A percentile compares a stretch with the other conserved stretches of the same genome.
Conservation (phyloP, 2,888 invertebrate genomes). For the Lithophane socia region DNA sequence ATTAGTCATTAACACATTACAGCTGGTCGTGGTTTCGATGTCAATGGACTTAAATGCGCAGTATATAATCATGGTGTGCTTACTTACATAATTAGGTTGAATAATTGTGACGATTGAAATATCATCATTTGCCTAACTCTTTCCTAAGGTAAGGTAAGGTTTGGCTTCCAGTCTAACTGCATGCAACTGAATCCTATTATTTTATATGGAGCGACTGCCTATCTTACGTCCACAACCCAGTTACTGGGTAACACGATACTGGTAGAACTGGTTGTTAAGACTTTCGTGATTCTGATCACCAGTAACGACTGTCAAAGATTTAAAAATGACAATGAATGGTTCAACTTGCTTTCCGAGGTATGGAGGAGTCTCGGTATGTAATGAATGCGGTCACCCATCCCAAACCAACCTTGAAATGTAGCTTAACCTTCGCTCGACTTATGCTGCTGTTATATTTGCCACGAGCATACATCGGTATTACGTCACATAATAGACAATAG, state of each 20-base stretch:
- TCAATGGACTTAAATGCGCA: constrained; percentile 20
- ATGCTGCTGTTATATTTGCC: too few relatives aligned
- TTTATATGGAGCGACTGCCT: background rate
- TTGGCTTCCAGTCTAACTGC: background rate
- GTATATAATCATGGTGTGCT: background rate
- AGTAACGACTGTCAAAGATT: background rate
- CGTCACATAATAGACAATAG: too few relatives aligned
- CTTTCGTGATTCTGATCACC: background rate
- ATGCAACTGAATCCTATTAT: background rate
- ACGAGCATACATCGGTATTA: too few relatives aligned
- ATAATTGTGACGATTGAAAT: background rate
- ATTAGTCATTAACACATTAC: constrained; percentile 26
- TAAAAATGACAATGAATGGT: background rate
- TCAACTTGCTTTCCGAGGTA: background rate
- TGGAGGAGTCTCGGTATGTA: background rate
- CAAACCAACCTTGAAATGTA: background rate
- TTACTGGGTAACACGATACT: background rate
- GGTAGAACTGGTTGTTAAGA: background rate
- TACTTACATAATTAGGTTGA: background rate
- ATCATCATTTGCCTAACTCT: background rate
- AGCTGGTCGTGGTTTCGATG: constrained; percentile 11
- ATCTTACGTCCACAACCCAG: background rate
- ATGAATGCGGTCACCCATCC: background rate
- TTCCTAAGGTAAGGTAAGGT: background rate
- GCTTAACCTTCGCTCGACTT: background rate